Base-by-base conservation (phyloP, 2,113 vertebrate species). In the Perognathus longimembris region DNA sequence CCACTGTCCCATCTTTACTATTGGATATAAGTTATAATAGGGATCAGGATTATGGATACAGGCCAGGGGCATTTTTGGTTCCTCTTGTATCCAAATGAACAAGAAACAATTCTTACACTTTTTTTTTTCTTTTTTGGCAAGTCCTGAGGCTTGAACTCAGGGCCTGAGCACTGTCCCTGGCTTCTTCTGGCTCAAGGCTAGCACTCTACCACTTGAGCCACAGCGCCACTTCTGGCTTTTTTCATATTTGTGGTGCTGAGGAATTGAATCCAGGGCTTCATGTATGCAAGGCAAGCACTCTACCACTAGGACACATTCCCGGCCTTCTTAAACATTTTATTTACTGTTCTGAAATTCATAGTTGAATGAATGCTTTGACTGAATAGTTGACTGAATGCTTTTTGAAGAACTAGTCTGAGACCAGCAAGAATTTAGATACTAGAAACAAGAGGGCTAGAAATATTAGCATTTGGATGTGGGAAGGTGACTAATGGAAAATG, bases 401-500 rank as follows among this genome's bases (percentile, higher is more conserved):
- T 90, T 38, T 79, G 77, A 93, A 89, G 54, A 42, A 67, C 30
- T 79, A 89, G 14, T 85, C 28, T 75, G 59, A 79, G 26, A 22
- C 63, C 20, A 92, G 34, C 71, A 85, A 73, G 30, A 83, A 70
- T 79, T 38, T 74, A 36, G 71, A 21, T 8, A 77, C 83, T 71
- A 81, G 28, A 80, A 32, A 10, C 50, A 67, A 61, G 9, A 91
- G 38, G 45, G 63, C 85, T 92, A 76, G 85, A 45, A 79, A 93
- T 34, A 24, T 84, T 42, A 88, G 36, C n/a, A 81, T 7, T 36
- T 74, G 30, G 50, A 26, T 17, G 18, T 66, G 36, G 40, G 11
- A 45, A 45, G 32, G 32, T 78, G 24, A 95, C 34, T 77, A 79
- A 70, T 79, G 38, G 12, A 83, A 85, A 93, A 76, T 15, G 93